These are phyloP conservation scores for Heliconius ismenius DNA, from an alignment of 2,888 invertebrate species.

Conservation along the genomic window DNA sequence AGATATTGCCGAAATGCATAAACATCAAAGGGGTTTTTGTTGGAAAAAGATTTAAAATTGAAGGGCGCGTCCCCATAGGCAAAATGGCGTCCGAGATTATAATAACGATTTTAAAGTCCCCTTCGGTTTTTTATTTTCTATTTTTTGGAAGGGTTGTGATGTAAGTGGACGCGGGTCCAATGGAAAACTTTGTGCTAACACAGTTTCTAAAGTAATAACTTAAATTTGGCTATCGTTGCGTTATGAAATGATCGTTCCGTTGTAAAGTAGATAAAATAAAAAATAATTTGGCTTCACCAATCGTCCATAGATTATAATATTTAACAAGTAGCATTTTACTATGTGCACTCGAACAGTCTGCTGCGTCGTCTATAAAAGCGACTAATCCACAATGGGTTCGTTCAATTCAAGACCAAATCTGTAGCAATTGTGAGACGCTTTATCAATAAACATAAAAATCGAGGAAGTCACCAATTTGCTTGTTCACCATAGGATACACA, in stretches of 20 bases:
- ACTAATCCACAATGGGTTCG: conserved; percentile 40
- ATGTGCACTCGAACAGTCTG: neutral
- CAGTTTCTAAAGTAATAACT: conserved; percentile 60
- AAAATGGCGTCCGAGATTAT: conserved; percentile 81
- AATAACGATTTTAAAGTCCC: conserved; percentile 81
- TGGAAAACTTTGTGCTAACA: conserved; percentile 75
- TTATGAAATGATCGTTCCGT: neutral
- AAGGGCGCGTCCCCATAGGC: conserved; percentile 78
- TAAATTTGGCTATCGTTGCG: neutral
- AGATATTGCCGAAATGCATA: conserved; percentile 79
- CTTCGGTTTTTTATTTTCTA: conserved; percentile 70
- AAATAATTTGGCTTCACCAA: neutral
- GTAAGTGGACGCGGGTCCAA: conserved; percentile 74
- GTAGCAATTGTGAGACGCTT: conserved; percentile 73
- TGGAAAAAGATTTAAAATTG: conserved; percentile 78
- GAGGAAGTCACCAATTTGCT: conserved; percentile 78
- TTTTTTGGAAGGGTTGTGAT: conserved; percentile 69
- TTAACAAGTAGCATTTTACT: neutral
- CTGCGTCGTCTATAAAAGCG: conserved; percentile 45
- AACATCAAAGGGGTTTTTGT: conserved; percentile 81
- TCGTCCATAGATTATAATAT: neutral
- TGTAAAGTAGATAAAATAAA: neutral
- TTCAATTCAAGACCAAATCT: conserved; percentile 74
- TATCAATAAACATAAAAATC: conserved; percentile 80
- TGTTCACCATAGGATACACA: conserved; percentile 45